phyloP scores from a whole-genome alignment of 2,113 vertebrate species.

The Erpornis zantholeuca region DNA sequence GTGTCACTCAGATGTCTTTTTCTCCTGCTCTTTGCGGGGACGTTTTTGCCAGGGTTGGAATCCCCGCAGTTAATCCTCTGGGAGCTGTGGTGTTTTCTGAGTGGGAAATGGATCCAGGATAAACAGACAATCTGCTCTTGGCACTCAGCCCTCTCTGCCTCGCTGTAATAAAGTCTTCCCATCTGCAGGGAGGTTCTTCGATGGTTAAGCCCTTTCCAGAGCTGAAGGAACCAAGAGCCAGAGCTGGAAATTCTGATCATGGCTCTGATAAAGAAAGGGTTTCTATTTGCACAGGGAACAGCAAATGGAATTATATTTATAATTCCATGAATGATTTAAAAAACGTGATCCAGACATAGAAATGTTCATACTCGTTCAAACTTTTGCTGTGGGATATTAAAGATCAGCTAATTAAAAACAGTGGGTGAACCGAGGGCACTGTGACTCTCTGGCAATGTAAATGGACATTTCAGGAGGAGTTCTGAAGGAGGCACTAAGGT shows the following conservation, averaged over 20 bases:
- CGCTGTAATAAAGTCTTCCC: slow-evolving; percentile 23
- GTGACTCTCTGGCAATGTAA: neutral
- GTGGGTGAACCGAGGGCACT: neutral
- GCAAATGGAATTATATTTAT: neutral
- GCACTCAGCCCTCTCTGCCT: slow-evolving; percentile 38
- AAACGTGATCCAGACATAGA: neutral
- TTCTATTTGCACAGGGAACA: neutral
- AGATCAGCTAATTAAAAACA: neutral
- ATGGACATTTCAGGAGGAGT: neutral
- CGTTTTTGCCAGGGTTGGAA: slow-evolving; percentile 5
- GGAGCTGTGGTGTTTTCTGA: slow-evolving; percentile 57
- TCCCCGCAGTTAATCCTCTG: slow-evolving; percentile 60
- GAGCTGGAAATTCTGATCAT: neutral
- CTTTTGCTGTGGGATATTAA: neutral
- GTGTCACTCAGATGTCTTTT: slow-evolving; percentile 47
- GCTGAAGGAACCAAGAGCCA: neutral
- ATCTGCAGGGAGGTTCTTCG: neutral
- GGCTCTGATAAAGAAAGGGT: neutral
- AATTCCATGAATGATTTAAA: neutral
- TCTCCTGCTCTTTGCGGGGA: neutral
- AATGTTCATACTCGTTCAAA: neutral
- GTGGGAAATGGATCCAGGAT: slow-evolving; percentile 64
- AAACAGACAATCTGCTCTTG: slow-evolving; percentile 71
- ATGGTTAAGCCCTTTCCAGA: neutral
- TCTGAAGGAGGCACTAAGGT: neutral